phyloP scores from a whole-genome alignment of 1,140 invertebrate species.

The Drosophila eugracilis region DNA sequence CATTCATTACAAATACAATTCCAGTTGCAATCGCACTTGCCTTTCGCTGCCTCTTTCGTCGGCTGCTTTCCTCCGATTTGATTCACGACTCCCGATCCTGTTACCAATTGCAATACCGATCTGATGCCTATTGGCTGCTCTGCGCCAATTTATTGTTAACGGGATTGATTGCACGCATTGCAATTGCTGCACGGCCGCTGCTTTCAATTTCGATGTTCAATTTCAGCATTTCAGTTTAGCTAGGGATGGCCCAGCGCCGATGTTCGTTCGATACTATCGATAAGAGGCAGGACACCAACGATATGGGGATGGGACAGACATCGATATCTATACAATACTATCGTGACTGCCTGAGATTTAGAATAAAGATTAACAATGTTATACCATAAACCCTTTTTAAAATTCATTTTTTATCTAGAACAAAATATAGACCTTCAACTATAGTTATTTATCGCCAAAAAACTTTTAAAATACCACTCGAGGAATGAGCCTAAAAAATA shows the following conservation, averaged over 20 bases:
- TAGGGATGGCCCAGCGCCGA: not conserved
- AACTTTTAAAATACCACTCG: too few species aligned
- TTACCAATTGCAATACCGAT: constrained; percentile 2
- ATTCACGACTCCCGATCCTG: constrained; percentile 24
- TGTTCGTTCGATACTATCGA: not conserved
- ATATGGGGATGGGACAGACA: not conserved
- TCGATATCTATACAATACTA: not conserved
- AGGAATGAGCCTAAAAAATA: too few species aligned
- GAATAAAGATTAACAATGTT: not conserved
- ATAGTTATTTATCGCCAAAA: too few species aligned
- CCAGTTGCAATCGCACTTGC: constrained; percentile 27
- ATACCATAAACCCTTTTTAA: too few species aligned
- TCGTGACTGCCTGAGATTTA: not conserved
- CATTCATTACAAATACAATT: constrained; percentile 49
- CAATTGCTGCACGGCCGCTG: constrained; percentile 13
- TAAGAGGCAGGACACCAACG: not conserved
- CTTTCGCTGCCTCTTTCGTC: constrained; percentile 23
- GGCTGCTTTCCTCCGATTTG: constrained; percentile 20
- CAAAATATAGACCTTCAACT: too few species aligned
- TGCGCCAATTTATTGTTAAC: constrained; percentile 10
- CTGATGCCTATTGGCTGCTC: constrained; percentile 4
- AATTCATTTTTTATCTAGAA: too few species aligned
- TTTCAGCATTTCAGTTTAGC: constrained; percentile 4
- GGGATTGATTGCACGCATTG: constrained; percentile 15
- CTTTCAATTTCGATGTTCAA: constrained; percentile 14